Evolutionary conservation across 2,113 vertebrate species (phyloP), one percentile per base, ranked within the genome.

Genomic region (Platysteira castanea): DNA sequence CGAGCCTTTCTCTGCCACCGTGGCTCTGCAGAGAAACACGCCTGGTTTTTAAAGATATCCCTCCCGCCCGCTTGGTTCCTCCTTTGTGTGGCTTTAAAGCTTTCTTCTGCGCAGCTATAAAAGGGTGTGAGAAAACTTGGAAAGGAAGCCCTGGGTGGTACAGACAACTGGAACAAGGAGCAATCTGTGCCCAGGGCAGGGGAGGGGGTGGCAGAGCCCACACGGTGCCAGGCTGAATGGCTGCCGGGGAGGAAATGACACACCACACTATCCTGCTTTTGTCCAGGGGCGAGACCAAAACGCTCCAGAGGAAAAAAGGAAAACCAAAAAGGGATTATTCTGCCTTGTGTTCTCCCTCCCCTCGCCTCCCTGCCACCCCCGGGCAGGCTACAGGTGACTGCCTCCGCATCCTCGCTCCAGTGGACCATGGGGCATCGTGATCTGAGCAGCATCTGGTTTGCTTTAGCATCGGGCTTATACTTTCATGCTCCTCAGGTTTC

Each of bases 101-200:
- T 88, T 94, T 90, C 93, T 75, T 59, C 85, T 80, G 79, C 42
- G 0, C 68, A 78, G 90, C 79, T 92, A 83, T 37, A 93, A 93
- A 93, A 88, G 96, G 95, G 93, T 95, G 95, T 90, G 90, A 96
- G 92, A 84, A 90, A 88, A 95, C 93, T 97, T 97, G 96, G 96
- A 93, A 96, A 96, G 96, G 96, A 97, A 97, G 69, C 87, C 79
- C 85, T 95, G 95, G 95, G 96, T 96, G 96, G 95, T 95, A 93
- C 90, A 63, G 93, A 90, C 68, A 57, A 90, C 59, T 88, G 92
- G 87, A 96, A 96, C 92, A 97, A 96, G 93, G 88, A 96, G 93
- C n/a, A 76, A 96, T 93, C 82, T 93, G 95, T 96, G 96, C 95
- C 90, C 47, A 0, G 91, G 89, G 74, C 91, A 84, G 95, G 57